Percentiles rank a stretch among this genome's conserved stretches.
phyloP scores from a whole-genome alignment of 2,888 invertebrate genomes.

The Nephrotoma appendiculata region DNA sequence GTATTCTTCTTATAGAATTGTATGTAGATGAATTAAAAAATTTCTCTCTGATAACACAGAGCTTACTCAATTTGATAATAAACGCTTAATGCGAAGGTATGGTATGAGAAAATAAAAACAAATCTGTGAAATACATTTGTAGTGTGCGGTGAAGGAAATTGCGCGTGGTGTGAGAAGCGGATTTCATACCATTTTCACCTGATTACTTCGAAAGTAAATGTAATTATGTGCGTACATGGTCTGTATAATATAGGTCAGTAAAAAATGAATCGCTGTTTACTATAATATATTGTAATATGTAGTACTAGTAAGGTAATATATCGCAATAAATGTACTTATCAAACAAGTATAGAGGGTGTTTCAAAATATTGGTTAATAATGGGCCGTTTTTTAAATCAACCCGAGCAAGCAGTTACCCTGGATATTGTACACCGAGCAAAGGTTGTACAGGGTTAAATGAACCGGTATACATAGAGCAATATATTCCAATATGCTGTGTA shows the following conservation, averaged over 20 bases:
- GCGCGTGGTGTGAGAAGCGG: not conserved
- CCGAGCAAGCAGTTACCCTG: too few species aligned
- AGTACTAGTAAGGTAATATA: too few species aligned
- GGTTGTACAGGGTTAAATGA: too few species aligned
- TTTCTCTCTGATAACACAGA: not conserved
- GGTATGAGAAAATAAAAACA: not conserved
- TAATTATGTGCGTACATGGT: not conserved
- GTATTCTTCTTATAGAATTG: not conserved
- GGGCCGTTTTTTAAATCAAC: too few species aligned
- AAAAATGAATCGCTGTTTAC: not conserved
- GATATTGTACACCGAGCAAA: too few species aligned
- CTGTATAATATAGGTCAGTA: not conserved
- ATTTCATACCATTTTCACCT: not conserved
- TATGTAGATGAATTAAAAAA: not conserved
- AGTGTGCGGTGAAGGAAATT: not conserved
- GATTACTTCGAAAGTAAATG: not conserved
- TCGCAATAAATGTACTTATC: too few species aligned
- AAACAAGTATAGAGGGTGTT: too few species aligned
- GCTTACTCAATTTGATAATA: not conserved
- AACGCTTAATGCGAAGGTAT: not conserved
- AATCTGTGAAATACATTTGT: not conserved
- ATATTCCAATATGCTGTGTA: too few species aligned
- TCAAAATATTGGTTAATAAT: too few species aligned
- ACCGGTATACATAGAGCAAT: too few species aligned
- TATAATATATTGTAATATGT: too few species aligned